phyloP scores from a whole-genome alignment of 2,888 invertebrate species.

The Beris chalybata region DNA sequence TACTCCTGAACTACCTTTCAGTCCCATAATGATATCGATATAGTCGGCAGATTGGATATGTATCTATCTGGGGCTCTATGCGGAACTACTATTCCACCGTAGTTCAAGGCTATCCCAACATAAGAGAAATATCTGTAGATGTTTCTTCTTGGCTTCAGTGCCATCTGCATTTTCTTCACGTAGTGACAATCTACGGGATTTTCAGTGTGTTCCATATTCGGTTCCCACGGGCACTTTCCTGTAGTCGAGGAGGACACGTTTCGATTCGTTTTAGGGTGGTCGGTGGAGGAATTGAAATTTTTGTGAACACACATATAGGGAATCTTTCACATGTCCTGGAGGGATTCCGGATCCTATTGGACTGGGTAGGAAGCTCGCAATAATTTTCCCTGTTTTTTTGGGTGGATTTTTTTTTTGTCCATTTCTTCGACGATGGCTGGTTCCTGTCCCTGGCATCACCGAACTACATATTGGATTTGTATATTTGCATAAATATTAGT shows the following conservation, averaged over 20 bases:
- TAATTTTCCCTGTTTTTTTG: too few species aligned
- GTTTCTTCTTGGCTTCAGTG: constrained; percentile 1
- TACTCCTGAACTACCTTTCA: too few species aligned
- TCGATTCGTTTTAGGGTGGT: neutral
- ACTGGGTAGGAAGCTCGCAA: too few species aligned
- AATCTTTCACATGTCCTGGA: too few species aligned
- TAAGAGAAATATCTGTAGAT: neutral
- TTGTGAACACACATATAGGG: neutral
- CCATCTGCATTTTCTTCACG: constrained; percentile 26
- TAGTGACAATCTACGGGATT: constrained; percentile 26
- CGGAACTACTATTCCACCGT: too few species aligned
- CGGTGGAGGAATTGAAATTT: constrained; percentile 12
- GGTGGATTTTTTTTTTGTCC: too few species aligned
- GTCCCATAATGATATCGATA: too few species aligned
- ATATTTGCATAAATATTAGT: constrained; percentile 30
- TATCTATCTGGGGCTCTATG: too few species aligned
- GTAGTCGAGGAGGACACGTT: constrained; percentile 1
- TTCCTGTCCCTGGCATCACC: too few species aligned
- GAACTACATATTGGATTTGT: constrained; percentile 11
- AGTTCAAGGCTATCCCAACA: neutral
- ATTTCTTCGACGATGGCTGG: too few species aligned
- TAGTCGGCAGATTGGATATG: too few species aligned
- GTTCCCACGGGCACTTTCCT: constrained; percentile 15
- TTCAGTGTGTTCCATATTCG: constrained; percentile 11
- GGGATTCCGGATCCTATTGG: too few species aligned